Percentiles rank a stretch among this genome's conserved stretches.
Conservation (phyloP, 2,888 invertebrate genomes). For the Tipula confusa region DNA sequence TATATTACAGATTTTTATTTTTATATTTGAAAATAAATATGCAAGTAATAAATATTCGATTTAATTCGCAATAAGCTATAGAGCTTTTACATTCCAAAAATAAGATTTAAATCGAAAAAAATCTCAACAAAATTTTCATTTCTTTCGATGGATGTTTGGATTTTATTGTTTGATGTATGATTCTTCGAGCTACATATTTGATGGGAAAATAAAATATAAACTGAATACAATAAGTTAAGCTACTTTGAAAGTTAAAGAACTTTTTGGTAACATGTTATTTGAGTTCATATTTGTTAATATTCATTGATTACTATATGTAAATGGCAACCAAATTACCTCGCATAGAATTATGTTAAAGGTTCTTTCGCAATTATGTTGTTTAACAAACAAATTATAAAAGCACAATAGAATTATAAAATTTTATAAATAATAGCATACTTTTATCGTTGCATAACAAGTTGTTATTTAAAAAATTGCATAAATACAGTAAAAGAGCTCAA, state of each 20-base stretch:
- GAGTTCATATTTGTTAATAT: too few species aligned
- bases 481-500: neutral
- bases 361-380: too few species aligned
- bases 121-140: neutral
- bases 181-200: neutral
- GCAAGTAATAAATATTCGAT: constrained; percentile 12
- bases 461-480: neutral
- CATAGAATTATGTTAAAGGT: too few species aligned
- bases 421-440: too few species aligned
- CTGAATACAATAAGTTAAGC: too few species aligned
- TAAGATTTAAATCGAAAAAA: neutral
- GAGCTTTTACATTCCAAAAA: neutral
- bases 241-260: too few species aligned
- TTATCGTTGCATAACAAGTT: neutral
- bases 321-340: too few species aligned
- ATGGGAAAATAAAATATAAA: too few species aligned
- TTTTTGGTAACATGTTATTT: too few species aligned
- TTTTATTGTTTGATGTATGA: neutral
- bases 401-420: too few species aligned
- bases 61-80: neutral
- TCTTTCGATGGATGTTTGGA: neutral
- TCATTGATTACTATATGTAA: too few species aligned
- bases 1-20: neutral
- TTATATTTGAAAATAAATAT: neutral
- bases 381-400: too few species aligned